Conservation (phyloP, 1,140 invertebrate genomes). For the Hypothenemus hampei region DNA sequence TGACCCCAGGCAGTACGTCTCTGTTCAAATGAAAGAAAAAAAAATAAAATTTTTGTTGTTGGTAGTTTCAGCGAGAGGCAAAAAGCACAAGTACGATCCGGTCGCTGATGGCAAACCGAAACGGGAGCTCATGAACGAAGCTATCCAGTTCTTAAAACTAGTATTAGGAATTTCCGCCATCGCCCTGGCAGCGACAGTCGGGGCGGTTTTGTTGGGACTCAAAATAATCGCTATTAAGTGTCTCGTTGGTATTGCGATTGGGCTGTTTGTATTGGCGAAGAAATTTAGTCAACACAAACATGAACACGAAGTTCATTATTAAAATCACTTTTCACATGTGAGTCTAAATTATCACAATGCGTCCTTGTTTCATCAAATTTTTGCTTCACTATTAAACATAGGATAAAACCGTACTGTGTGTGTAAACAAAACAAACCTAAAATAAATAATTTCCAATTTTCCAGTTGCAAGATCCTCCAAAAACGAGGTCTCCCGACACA, state of each 20-base stretch:
- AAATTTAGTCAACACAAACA: constrained; percentile 1
- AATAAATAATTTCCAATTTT: not conserved
- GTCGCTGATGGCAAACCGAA: constrained; percentile 22
- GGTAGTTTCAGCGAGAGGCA: constrained; percentile 10
- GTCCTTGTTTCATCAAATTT: not conserved
- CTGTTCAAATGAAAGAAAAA: not conserved
- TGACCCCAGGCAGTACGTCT: constrained; percentile 19
- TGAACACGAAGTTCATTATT: constrained; percentile 3
- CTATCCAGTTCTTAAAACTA: constrained; percentile 15
- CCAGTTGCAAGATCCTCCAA: not conserved
- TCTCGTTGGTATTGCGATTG: constrained; percentile 3
- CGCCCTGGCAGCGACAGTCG: not conserved
- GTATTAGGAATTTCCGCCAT: not conserved
- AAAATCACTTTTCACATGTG: not conserved
- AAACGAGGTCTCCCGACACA: too few relatives aligned
- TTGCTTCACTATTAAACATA: not conserved
- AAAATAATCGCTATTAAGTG: constrained; percentile 12
- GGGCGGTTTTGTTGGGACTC: constrained; percentile 11
- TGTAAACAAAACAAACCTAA: not conserved
- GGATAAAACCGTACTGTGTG: not conserved
- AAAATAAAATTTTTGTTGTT: not conserved
- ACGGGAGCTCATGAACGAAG: constrained; percentile 16
- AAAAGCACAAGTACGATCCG: constrained; percentile 13
- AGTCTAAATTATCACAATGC: not conserved
- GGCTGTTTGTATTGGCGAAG: constrained; percentile 7